These are phyloP conservation scores for Pomacea canaliculata DNA, from an alignment of 2,888 invertebrate genomes.

Conservation along the genomic window DNA sequence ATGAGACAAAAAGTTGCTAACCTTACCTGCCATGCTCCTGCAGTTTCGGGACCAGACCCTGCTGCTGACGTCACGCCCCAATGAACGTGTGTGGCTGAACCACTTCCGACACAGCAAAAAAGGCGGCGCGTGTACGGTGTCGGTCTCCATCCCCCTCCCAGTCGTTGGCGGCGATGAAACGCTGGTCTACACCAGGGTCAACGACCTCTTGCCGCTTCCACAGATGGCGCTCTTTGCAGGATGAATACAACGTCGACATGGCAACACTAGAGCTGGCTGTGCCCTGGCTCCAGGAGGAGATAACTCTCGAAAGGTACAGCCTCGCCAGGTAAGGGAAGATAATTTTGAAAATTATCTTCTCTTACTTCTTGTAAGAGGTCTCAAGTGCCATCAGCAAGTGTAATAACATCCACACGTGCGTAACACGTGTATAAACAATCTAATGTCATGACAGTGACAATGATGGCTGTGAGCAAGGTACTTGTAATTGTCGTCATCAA, in stretches of 20 bases:
- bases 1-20: too few species aligned
- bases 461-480: too few species aligned
- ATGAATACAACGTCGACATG: slow-evolving; percentile 17
- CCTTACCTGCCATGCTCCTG: too few species aligned
- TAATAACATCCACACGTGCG: too few species aligned
- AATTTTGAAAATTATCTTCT: too few species aligned
- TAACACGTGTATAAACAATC: too few species aligned
- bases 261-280: slow-evolving; percentile 4
- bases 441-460: too few species aligned
- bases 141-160: background rate
- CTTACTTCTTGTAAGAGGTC: too few species aligned
- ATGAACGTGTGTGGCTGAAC: slow-evolving; percentile 9
- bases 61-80: background rate
- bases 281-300: slow-evolving; percentile 17
- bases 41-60: too few species aligned
- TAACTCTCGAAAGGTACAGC: slow-evolving; percentile 11
- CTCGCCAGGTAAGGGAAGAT: background rate
- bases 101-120: background rate
- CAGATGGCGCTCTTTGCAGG: slow-evolving; percentile 23
- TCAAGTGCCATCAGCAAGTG: too few species aligned
- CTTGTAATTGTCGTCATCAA: too few species aligned
- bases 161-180: slow-evolving; percentile 6
- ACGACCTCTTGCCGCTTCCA: slow-evolving; percentile 26
- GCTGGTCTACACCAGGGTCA: slow-evolving; percentile 19
- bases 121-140: background rate